These are phyloP conservation scores for Lithobates pipiens DNA, from an alignment of 2,797 vertebrate genomes.

Conservation along the genomic window DNA sequence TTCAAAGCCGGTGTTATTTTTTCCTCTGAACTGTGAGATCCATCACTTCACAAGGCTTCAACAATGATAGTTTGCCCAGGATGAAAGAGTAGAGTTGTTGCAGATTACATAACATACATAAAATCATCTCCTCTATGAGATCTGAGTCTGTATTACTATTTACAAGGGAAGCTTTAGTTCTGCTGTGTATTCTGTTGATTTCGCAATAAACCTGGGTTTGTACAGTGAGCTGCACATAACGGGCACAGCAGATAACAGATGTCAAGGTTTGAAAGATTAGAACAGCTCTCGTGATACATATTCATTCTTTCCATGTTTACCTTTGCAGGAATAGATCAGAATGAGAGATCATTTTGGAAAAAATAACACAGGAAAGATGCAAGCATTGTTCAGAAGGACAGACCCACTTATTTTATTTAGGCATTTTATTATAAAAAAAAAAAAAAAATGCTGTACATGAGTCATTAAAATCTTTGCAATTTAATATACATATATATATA, in stretches of 20 bases:
- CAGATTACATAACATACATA: conserved; percentile 17
- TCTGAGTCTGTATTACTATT: conserved; percentile 10
- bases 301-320: conserved; percentile 26
- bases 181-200: background rate
- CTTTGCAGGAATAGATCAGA: conserved; percentile 20
- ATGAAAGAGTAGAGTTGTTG: background rate
- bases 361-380: background rate
- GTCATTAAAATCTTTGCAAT: too few relatives aligned
- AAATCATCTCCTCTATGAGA: conserved; percentile 4
- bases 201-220: background rate
- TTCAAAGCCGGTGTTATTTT: background rate
- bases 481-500: too few relatives aligned
- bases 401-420: too few relatives aligned
- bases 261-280: conserved; percentile 40
- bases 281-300: conserved; percentile 21
- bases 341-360: conserved; percentile 12
- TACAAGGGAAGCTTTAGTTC: conserved; percentile 18
- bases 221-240: background rate
- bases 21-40: background rate
- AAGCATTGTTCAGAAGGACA: too few relatives aligned
- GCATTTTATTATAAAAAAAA: too few relatives aligned
- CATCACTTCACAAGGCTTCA: background rate
- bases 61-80: background rate
- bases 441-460: too few relatives aligned
- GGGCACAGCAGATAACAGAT: conserved; percentile 27